Evolutionary conservation across 2,888 invertebrate genomes (phyloP), one percentile per base, ranked within the genome.

Genomic region (Cabera pusaria): DNA sequence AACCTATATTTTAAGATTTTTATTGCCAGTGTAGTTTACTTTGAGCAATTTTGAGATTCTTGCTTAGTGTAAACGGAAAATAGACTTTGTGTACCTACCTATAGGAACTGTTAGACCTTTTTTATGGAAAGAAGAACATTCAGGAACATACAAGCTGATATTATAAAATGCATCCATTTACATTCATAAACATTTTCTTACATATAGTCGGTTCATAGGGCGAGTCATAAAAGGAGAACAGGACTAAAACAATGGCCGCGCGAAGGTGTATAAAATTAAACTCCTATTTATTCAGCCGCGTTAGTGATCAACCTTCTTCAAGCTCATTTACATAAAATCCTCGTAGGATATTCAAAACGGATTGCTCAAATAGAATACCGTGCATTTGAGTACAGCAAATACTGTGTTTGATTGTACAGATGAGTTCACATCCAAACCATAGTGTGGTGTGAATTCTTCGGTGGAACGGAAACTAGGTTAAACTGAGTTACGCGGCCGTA

Each of bases 231-330:
- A 51, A 49, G 37, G 29, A 44, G 19, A 32, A 10, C 19, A 41
- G 34, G 34, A 41, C 19, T 47, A 36, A 49, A 57, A 65, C 59
- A 67, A 67, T 61, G 55, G 34, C 49, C 52, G 41, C 34, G 58
- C 41, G 45, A 49, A 57, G 64, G 61, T 61, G 63, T 64, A 49
- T 47, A 53, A 50, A 59, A 62, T 56, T 49, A 50, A 47, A 52
- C 53, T 46, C 51, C 47, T 72, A 72, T 78, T 75, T 74, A 72
- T 64, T 61, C 75, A 76, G 70, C 59, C 59, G 67, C 40, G 57
- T 62, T 64, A 59, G 66, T 69, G 72, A 73, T 72, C 71, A 72
- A 59, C 69, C 69, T 70, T 59, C 62, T 54, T 59, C 49, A 40
- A 55, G 49, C 54, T 60, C 49, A 73, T 75, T 74, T 72, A 66